Conservation (phyloP, 1,140 invertebrate species). For the Calosoma granatense region DNA sequence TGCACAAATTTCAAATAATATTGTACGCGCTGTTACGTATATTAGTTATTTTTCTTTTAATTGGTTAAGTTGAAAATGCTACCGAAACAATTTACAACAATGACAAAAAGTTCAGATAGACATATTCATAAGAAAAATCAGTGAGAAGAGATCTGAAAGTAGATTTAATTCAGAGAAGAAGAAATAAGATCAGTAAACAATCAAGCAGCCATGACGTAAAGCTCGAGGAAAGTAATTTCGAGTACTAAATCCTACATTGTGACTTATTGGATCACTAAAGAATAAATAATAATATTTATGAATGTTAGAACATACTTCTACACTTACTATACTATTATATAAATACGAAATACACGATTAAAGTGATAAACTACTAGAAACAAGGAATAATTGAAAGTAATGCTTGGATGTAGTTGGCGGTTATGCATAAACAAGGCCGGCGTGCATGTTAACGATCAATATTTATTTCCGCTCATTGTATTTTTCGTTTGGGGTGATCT, state of each 20-base stretch:
- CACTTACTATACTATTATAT: too few species aligned
- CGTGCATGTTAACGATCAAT: slow-evolving; percentile 17
- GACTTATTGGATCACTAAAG: too few species aligned
- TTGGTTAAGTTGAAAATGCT: too few species aligned
- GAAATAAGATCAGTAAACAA: slow-evolving; percentile 6
- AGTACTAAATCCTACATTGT: too few species aligned
- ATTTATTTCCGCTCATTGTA: slow-evolving; percentile 25
- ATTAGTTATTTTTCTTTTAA: too few species aligned
- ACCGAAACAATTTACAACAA: too few species aligned
- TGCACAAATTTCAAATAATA: too few species aligned
- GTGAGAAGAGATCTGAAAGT: neutral
- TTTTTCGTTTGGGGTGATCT: slow-evolving; percentile 23
- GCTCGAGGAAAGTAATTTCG: neutral
- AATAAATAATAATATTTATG: neutral
- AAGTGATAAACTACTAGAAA: too few species aligned
- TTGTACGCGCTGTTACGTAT: too few species aligned
- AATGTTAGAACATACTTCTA: neutral
- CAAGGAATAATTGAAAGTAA: neutral
- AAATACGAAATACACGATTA: too few species aligned
- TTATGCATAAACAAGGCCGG: neutral
- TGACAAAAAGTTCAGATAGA: neutral
- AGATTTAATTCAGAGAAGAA: neutral
- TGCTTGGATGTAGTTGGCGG: neutral
- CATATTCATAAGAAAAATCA: neutral
- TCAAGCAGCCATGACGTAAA: neutral